Percentiles rank a stretch among this genome's conserved stretches.
Conservation (phyloP, 1,140 invertebrate species). For the Heliothis subflexa region DNA sequence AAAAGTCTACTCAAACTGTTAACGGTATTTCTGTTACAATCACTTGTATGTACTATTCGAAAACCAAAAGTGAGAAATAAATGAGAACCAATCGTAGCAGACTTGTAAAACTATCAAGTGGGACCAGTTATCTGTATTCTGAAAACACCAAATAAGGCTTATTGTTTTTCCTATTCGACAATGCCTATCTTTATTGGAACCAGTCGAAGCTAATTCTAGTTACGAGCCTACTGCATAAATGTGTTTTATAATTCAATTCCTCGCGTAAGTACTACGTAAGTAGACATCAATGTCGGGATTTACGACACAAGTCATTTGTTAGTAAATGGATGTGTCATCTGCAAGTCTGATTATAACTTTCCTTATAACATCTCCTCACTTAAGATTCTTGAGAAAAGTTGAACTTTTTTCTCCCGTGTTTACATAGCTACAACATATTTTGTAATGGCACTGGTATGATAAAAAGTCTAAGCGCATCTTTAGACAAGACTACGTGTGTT, state of each 20-base stretch:
- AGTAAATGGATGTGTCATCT: slow-evolving; percentile 25
- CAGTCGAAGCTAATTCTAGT: not conserved
- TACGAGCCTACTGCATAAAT: slow-evolving; percentile 12
- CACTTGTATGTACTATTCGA: not conserved
- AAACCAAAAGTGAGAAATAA: not conserved
- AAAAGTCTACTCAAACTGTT: too few relatives aligned
- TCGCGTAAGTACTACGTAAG: not conserved
- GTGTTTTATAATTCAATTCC: slow-evolving; percentile 26
- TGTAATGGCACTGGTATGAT: not conserved
- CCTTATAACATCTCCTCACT: slow-evolving; percentile 22
- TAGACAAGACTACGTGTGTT: slow-evolving; percentile 34
- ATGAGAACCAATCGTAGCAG: not conserved
- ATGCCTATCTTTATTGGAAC: slow-evolving; percentile 38
- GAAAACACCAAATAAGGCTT: slow-evolving; percentile 22
- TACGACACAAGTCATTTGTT: slow-evolving; percentile 35
- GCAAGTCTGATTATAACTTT: slow-evolving; percentile 39
- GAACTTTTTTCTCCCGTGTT: not conserved
- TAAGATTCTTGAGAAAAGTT: slow-evolving; percentile 24
- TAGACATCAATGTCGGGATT: slow-evolving; percentile 12
- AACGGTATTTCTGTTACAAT: not conserved
- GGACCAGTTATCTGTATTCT: not conserved
- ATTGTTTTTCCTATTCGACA: slow-evolving; percentile 28
- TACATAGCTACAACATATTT: slow-evolving; percentile 33
- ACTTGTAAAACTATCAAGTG: not conserved
- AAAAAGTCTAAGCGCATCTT: slow-evolving; percentile 10